Evolutionary conservation across 2,797 vertebrate genomes (phyloP).

Genomic region (Lutjanus argentimaculatus): DNA sequence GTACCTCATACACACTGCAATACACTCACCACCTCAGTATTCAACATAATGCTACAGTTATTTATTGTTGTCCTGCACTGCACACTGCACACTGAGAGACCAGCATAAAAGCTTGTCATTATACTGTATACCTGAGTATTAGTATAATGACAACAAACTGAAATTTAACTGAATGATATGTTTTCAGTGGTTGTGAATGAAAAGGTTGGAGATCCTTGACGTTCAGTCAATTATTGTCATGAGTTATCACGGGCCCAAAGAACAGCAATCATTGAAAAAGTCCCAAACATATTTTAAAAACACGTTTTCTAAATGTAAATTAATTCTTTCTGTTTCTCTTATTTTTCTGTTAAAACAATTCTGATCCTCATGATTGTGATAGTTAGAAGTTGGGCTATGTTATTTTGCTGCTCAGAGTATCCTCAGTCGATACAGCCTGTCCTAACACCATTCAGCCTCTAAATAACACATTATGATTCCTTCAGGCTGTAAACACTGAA

Average conservation of each 20-base stretch:
- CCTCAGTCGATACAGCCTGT: not conserved
- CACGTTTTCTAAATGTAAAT: not conserved
- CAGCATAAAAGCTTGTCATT: too few relatives aligned
- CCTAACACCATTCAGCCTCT: not conserved
- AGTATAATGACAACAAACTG: too few relatives aligned
- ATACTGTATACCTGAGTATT: too few relatives aligned
- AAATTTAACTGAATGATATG: not conserved
- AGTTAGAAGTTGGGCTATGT: too few relatives aligned
- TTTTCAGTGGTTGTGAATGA: not conserved
- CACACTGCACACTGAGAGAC: too few relatives aligned
- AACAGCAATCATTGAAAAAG: not conserved
- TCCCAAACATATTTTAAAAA: too few relatives aligned
- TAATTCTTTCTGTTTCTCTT: not conserved
- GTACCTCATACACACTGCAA: too few relatives aligned
- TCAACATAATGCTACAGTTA: too few relatives aligned
- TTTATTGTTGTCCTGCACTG: too few relatives aligned
- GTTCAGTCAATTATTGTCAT: not conserved
- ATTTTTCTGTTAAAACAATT: not conserved
- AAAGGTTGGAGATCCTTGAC: not conserved
- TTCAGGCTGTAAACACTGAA: not conserved
- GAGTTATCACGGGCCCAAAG: not conserved
- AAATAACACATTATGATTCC: not conserved
- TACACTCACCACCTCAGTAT: too few relatives aligned
- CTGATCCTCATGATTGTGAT: not conserved
- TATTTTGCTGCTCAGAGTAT: not conserved